Evolutionary conservation across 2,888 invertebrate genomes (phyloP), one percentile per base, ranked within the genome.

Genomic region (Euproctis similis): DNA sequence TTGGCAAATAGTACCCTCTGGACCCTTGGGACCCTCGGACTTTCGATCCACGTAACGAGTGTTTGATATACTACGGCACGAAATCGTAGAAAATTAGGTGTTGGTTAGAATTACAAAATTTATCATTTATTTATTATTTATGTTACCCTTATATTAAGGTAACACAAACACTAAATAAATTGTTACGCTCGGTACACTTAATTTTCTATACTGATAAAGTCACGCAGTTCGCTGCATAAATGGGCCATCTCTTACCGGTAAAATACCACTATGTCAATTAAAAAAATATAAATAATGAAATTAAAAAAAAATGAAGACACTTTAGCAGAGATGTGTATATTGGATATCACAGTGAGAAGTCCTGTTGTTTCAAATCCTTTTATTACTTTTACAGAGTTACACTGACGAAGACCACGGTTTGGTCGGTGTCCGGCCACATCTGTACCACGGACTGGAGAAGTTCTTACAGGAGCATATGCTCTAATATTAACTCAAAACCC

Each of bases 361-460:
- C n/a, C n/a, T n/a, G n/a, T n/a, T n/a, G n/a, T n/a, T n/a, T n/a
- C n/a, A n/a, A n/a, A n/a, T n/a, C n/a, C n/a, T n/a, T n/a, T 50
- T 42, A 59, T 46, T 82, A 80, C 8, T 23, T 36, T 1, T 39
- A 33, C 87, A 97, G 96, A 93, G 93, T 40, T 98, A 98, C 72
- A 92, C 97, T 0, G 97, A 97, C 65, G 96, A 97, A 81, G 94
- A 95, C 59, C 97, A 97, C 62, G 90, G 92, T n/a, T 80, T 97
- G 36, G 81, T 86, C 4, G 91, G 91, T 17, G 94, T 95, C 2
- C 87, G 94, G 38, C 91, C 91, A 6, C 97, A 97, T 81, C 86
- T 97, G 13, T 97, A 96, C 70, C 94, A 95, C 70, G 92, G 92
- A 0, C 74, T 97, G 59, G 95, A 95, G 67, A 89, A 91, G 60